Evolutionary conservation across 2,113 vertebrate species (phyloP), one percentile per base, ranked within the genome.

Genomic region (Nothobranchius furzeri): DNA sequence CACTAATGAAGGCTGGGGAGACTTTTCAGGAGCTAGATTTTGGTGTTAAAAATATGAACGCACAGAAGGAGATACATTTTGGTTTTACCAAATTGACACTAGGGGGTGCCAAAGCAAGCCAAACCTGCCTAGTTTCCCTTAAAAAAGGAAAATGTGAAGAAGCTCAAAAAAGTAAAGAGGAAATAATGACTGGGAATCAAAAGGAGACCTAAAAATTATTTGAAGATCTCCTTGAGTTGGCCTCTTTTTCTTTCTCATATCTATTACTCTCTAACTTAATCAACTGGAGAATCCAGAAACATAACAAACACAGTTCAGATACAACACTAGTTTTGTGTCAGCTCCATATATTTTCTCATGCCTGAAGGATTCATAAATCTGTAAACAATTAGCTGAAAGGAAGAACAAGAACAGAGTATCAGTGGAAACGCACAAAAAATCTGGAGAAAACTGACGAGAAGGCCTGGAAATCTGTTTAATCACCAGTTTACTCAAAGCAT

Each of bases 171-270:
- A 1, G 4, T 30, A 4, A 30, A 30, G 30, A 30, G 30, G 30
- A 30, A 30, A 20, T 20, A 20, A 20, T 20, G 20, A 20, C 20
- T 20, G 20, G 20, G 20, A 20, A 20, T 20, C 20, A 20, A 20
- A 6, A 9, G 9, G 54, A 25, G 58, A 17, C 51, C 62, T 58
- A 60, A 68, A 20, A 70, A 35, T 4, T 12, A 48, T 58, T 51
- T 40, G 17, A 57, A 4, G 24, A 43, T 66, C 48, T 54, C 14
- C 49, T 45, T 24, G 11, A 51, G 24, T 64, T 59, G 53, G 46
- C 4, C 50, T 56, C 25, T 55, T 4, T 55, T 53, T 68, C 40
- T 2, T 17, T 17, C 40, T 48, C 4, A 6, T 17, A 62, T 65
- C 36, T 9, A 45, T 36, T 30, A 9, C 43, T 14, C 12, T 14